These are phyloP conservation scores for Mythimna ferrago DNA, from an alignment of 2,888 invertebrate species.

Conservation along the genomic window DNA sequence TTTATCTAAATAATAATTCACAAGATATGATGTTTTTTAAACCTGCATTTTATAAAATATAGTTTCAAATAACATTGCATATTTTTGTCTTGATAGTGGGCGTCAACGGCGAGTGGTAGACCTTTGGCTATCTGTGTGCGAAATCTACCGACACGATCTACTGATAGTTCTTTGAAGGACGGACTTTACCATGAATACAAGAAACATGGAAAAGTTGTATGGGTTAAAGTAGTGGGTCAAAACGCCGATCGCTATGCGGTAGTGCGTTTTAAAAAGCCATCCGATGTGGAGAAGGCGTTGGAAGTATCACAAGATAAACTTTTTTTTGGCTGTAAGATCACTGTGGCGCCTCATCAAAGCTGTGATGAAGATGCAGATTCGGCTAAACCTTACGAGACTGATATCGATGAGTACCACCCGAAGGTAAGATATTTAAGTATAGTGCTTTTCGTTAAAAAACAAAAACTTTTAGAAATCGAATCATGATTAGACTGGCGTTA, in stretches of 20 bases:
- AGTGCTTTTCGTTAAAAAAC: constrained; percentile 40
- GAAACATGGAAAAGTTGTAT: constrained; percentile 99
- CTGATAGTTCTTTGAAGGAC: constrained; percentile 98
- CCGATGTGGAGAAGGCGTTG: constrained; percentile 98
- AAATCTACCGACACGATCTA: constrained; percentile 96
- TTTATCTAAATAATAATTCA: constrained; percentile 31
- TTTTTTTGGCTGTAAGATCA: constrained; percentile 99
- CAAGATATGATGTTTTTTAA: constrained; percentile 10
- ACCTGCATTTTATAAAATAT: constrained; percentile 28
- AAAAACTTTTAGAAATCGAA: constrained; percentile 4
- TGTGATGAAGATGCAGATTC: constrained; percentile 96
- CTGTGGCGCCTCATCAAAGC: constrained; percentile 98
- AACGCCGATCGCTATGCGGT: constrained; percentile 98
- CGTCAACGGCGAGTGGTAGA: constrained; percentile 92
- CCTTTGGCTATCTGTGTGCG: constrained; percentile 97
- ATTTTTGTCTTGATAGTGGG: constrained; percentile 82
- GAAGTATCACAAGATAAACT: constrained; percentile 98
- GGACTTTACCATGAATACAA: constrained; percentile 99
- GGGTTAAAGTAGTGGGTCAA: constrained; percentile 98
- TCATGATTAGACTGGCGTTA: constrained; percentile 1
- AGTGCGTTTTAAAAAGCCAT: constrained; percentile 98
- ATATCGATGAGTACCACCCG: constrained; percentile 98
- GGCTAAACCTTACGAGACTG: constrained; percentile 97
- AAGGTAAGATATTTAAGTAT: constrained; percentile 87
- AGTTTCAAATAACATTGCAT: constrained; percentile 57